Evolutionary conservation across 2,888 invertebrate genomes (phyloP), one percentile per base, ranked within the genome.

Genomic region (Chrysolina oricalcia): DNA sequence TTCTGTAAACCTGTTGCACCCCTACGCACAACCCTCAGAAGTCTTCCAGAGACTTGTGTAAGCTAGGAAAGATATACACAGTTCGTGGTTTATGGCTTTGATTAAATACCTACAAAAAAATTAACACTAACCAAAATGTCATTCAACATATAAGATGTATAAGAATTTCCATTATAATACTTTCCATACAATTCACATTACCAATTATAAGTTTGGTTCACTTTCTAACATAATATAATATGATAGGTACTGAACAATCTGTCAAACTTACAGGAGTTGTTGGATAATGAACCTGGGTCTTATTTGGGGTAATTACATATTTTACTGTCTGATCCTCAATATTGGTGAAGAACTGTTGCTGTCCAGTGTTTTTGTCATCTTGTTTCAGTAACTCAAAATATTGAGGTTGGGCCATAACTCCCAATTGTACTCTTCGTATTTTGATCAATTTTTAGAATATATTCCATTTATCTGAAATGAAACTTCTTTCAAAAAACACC

Each of bases 341-440:
- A 85, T 92, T 93, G 78, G 92, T 91, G 86, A 92, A 93, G 85
- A 91, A 92, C 85, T 92, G 91, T 85, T 92, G 91, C 87, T 92
- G 92, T 81, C 91, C 85, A 77, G 90, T 89, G 85, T 89, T 89
- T 87, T 90, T 91, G 83, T 87, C 86, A 70, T 89, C 89, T 89
- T 90, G 91, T 87, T 91, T 87, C 87, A 92, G 90, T 86, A 93
- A 92, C 85, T 93, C 93, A 87, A 91, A 93, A 89, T 92, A 93
- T 88, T 93, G 93, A 35, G 73, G 65, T 59, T 77, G 74, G 88
- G 93, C 93, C 94, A 94, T 94, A 77, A 87, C n/a, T n/a, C 21
- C 19, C 53, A 53, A 53, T 11, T 21, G 11, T 53, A 53, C 35
- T 53, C 4, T 3, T 11, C 17, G 21, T 13, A 15, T 59, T 59